phyloP scores from a whole-genome alignment of 2,797 vertebrate species.

The Echeneis naucrates region DNA sequence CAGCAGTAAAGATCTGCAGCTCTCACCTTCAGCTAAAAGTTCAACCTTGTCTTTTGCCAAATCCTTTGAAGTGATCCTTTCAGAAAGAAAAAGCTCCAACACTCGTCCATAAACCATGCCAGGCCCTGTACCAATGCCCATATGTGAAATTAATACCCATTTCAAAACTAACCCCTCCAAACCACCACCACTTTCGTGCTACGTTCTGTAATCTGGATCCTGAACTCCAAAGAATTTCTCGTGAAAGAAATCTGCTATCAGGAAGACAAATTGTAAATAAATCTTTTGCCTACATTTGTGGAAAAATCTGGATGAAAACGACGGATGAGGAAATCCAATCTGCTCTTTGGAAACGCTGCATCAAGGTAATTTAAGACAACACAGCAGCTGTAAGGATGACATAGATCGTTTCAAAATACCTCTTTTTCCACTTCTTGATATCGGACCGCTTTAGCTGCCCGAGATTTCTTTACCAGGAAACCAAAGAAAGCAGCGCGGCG shows the following conservation, averaged over 20 bases:
- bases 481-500: conserved; percentile 40
- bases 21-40: conserved; percentile 73
- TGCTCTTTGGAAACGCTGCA: conserved; percentile 70
- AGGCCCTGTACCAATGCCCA: conserved; percentile 60
- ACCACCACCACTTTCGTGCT: conserved; percentile 23
- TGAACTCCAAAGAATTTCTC: conserved; percentile 22
- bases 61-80: conserved; percentile 78
- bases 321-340: conserved; percentile 74
- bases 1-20: conserved; percentile 60
- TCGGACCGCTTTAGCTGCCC: conserved; percentile 47
- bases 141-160: conserved; percentile 72
- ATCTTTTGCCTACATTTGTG: conserved; percentile 70
- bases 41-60: conserved; percentile 63
- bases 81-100: conserved; percentile 68
- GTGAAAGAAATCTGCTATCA: conserved; percentile 41
- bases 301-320: conserved; percentile 71
- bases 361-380: conserved; percentile 79
- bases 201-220: conserved; percentile 9
- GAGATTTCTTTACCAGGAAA: conserved; percentile 57
- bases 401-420: conserved; percentile 76
- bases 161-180: conserved; percentile 45
- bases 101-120: conserved; percentile 69
- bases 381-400: conserved; percentile 79
- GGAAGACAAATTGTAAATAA: conserved; percentile 66
- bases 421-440: conserved; percentile 72